These are phyloP conservation scores for Trinorchestia longiramus DNA, from an alignment of 1,140 invertebrate genomes.

Conservation along the genomic window DNA sequence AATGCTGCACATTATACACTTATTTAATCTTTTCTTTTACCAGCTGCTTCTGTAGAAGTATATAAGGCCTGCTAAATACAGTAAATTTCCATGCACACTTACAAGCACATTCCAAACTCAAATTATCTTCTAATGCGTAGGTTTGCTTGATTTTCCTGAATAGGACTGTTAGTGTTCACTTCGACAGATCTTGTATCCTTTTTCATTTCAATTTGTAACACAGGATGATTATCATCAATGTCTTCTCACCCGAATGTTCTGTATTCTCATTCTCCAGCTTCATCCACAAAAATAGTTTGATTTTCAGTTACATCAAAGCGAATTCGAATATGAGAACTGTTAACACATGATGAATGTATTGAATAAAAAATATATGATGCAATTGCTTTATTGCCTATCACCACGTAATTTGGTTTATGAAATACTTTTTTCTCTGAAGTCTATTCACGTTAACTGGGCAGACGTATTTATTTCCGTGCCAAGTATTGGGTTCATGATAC, in stretches of 20 bases:
- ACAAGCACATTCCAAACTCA: background rate
- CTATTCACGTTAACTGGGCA: background rate
- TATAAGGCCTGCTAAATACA: background rate
- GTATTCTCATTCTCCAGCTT: background rate
- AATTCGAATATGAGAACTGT: background rate
- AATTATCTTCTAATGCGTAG: background rate
- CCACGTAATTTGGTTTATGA: background rate
- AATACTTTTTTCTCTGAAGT: background rate
- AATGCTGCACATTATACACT: background rate
- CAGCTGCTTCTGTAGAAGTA: background rate
- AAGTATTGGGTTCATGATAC: background rate
- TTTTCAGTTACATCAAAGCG: background rate
- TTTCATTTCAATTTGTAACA: background rate
- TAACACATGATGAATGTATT: background rate
- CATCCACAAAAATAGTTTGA: background rate
- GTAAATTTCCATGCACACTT: background rate
- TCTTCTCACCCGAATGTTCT: background rate
- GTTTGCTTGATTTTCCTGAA: background rate
- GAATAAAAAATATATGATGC: background rate
- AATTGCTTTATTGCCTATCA: background rate
- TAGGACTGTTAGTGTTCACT: background rate
- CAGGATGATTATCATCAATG: background rate
- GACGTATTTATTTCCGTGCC: background rate
- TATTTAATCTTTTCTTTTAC: background rate
- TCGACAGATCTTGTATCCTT: background rate